Evolutionary conservation across 2,888 invertebrate genomes (phyloP), one percentile per base, ranked within the genome.

Genomic region (Thecophora atra): DNA sequence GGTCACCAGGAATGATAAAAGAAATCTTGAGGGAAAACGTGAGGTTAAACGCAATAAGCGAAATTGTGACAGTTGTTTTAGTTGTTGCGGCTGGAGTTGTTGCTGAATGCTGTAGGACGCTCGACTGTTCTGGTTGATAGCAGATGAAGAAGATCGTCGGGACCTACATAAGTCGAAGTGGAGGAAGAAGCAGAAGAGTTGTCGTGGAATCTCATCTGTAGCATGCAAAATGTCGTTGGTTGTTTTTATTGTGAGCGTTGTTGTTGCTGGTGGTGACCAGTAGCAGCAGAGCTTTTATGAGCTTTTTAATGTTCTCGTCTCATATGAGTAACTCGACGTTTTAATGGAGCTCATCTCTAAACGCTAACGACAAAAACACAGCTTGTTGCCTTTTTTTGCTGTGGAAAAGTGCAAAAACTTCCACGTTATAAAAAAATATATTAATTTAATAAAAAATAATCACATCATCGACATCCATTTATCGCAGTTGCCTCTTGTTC

Each of bases 21-120:
- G 68, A n/a, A 62, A 24, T 24, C 58, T 58, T 1, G 24, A 8
- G 58, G 58, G n/a, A 68, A 70, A 70, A 70, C 70, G 70, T 70
- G 70, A 70, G 70, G 70, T 70, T 70, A 70, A 70, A 70, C 70
- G 70, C 51, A 70, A 62, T 70, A 52, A 70, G 37, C 70, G 62
- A 62, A 70, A 70, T 70, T 63, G 70, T 63, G 62, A 62, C 70
- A 70, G 70, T 63, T 70, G 69, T 60, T 69, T 11, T 58, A n/a
- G 47, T 69, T 44, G 60, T 26, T 69, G 68, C 28, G 24, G 66
- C 4, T 30, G 5, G 4, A 6, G 30, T 30, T 37, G 37, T 11
- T 37, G 37, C 11, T 37, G 37, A 6, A 30, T 30, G 30, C 30
- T 30, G 30, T 30, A 8, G 30, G 30, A 30, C 47, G 17, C 5